phyloP scores from a whole-genome alignment of 2,888 invertebrate species.

The Seira ritae region DNA sequence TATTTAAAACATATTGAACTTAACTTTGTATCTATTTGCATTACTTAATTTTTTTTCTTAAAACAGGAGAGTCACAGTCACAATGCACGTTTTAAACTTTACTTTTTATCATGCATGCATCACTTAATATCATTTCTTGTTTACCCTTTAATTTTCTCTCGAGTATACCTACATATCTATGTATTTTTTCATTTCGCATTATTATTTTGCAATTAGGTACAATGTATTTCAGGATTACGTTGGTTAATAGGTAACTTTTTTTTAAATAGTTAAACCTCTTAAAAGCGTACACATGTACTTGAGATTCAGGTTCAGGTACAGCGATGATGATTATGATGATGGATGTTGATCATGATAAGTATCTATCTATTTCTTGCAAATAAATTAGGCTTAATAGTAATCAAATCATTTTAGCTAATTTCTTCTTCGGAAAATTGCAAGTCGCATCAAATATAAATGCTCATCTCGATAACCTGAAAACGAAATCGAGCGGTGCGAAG shows the following conservation, averaged over 20 bases:
- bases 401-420: neutral
- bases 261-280: neutral
- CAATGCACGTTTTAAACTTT: neutral
- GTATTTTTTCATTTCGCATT: neutral
- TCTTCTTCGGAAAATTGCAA: neutral
- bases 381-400: neutral
- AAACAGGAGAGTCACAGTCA: neutral
- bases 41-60: neutral
- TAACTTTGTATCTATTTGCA: neutral
- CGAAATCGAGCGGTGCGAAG: slow-evolving; percentile 70
- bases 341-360: neutral
- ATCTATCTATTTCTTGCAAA: neutral
- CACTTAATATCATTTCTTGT: neutral
- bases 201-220: neutral
- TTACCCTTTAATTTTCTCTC: neutral
- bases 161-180: too few relatives aligned
- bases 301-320: too few relatives aligned
- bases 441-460: neutral
- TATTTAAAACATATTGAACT: too few relatives aligned
- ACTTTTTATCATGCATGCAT: neutral
- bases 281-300: neutral
- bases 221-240: neutral
- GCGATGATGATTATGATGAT: too few relatives aligned
- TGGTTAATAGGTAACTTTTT: slow-evolving; percentile 9
- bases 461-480: slow-evolving; percentile 71